A percentile compares a stretch with the other conserved stretches of the same genome.
These are phyloP conservation scores for Styela clava DNA, from an alignment of 23 tunicate genomes.

Conservation along the genomic window DNA sequence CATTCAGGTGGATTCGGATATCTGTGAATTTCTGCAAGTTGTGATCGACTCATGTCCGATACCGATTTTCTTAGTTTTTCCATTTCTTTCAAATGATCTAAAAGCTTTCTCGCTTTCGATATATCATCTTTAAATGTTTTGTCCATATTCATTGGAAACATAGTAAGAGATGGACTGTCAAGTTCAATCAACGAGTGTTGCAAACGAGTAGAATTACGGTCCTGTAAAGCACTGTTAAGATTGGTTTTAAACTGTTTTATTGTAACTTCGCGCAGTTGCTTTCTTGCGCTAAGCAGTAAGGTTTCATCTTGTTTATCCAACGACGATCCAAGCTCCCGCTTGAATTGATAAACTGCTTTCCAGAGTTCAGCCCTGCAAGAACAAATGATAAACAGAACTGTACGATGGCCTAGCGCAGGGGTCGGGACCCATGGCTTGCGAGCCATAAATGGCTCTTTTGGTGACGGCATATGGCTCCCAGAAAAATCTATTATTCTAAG, in stretches of 20 bases:
- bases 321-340: constrained; percentile 51
- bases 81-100: constrained; percentile 38
- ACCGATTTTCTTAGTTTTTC: constrained; percentile 40
- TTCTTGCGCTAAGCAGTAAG: constrained; percentile 25
- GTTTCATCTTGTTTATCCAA: constrained; percentile 19
- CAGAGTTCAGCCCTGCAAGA: constrained; percentile 66
- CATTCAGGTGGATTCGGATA: constrained; percentile 66
- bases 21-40: constrained; percentile 75
- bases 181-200: constrained; percentile 47
- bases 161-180: constrained; percentile 48
- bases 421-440: no score
- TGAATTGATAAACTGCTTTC: constrained; percentile 63
- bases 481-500: no score
- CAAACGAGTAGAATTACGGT: constrained; percentile 43
- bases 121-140: constrained; percentile 42
- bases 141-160: constrained; percentile 30
- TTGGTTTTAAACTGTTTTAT: constrained; percentile 38
- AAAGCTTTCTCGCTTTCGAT: constrained; percentile 23
- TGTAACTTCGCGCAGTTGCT: constrained; percentile 37
- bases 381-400: no score
- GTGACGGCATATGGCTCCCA: no score
- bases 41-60: constrained; percentile 55
- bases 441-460: no score
- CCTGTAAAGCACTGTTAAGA: constrained; percentile 42
- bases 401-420: no score